Conservation (phyloP, 2,888 invertebrate species). For the Morpho deidamia region DNA sequence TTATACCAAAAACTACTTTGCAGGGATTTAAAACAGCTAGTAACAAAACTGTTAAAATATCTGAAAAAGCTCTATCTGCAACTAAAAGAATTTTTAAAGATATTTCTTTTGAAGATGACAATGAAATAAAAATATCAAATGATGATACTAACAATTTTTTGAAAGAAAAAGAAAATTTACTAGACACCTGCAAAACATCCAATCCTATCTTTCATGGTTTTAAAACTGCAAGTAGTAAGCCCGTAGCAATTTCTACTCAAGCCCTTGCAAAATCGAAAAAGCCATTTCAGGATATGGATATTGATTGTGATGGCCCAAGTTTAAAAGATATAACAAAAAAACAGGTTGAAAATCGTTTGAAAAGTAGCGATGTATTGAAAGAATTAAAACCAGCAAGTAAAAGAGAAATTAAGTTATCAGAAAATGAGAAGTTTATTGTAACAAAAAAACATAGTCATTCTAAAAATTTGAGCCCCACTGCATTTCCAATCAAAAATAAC, state of each 20-base stretch:
- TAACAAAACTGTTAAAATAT: conserved; percentile 31
- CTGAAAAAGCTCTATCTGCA: conserved; percentile 37
- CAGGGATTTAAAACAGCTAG: conserved; percentile 39
- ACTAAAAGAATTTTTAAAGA: conserved; percentile 42
- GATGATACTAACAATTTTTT: not conserved
- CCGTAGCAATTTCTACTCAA: conserved; percentile 35
- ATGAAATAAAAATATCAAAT: too few species aligned
- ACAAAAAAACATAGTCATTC: too few species aligned
- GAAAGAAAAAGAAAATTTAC: not conserved
- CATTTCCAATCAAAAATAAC: too few species aligned
- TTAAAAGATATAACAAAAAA: not conserved
- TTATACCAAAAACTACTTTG: not conserved
- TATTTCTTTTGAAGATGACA: conserved; percentile 13
- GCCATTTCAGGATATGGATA: conserved; percentile 37
- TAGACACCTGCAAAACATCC: not conserved
- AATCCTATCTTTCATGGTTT: conserved; percentile 15
- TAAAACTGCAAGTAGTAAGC: conserved; percentile 41
- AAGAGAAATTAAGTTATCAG: conserved; percentile 35
- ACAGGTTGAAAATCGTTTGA: not conserved
- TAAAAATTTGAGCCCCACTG: too few species aligned
- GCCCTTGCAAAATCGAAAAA: conserved; percentile 40
- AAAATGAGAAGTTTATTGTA: conserved; percentile 26
- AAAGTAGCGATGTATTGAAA: conserved; percentile 7
- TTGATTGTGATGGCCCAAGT: not conserved
- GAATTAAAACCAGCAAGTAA: conserved; percentile 40